Percentiles rank a stretch among this genome's conserved stretches.
phyloP scores from a whole-genome alignment of 2,888 invertebrate genomes.

The Metallyticus violacea region DNA sequence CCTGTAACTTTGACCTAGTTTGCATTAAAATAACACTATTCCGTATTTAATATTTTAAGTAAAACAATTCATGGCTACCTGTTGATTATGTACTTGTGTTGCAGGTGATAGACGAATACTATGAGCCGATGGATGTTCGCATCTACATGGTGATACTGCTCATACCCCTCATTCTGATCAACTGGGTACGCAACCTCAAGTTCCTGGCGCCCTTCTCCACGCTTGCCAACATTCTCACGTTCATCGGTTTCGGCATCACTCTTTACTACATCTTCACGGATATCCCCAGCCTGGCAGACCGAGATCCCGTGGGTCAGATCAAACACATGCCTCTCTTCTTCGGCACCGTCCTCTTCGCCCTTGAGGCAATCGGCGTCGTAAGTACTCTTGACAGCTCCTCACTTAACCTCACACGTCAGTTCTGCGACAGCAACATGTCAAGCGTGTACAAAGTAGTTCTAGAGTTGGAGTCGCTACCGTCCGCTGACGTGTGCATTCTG shows the following conservation, averaged over 20 bases:
- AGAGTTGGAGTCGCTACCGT: background rate
- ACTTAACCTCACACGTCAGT: background rate
- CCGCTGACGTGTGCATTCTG: no score
- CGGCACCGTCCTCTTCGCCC: constrained; percentile 92
- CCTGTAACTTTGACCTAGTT: background rate
- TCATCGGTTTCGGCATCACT: constrained; percentile 80
- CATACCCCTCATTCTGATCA: constrained; percentile 64
- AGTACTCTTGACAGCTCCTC: constrained; percentile 43
- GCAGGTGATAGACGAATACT: constrained; percentile 50
- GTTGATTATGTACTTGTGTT: background rate
- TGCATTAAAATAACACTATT: no score
- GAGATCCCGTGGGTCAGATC: constrained; percentile 61
- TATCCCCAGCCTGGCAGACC: constrained; percentile 60
- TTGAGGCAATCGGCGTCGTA: constrained; percentile 92
- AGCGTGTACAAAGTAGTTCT: background rate
- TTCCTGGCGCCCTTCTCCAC: constrained; percentile 87
- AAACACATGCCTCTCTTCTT: constrained; percentile 86
- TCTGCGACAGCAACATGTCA: background rate
- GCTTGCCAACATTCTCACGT: constrained; percentile 80
- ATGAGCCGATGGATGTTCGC: constrained; percentile 45
- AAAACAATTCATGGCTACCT: background rate
- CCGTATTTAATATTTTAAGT: background rate
- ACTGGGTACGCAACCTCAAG: constrained; percentile 81
- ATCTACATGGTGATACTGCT: constrained; percentile 41
- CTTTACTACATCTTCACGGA: constrained; percentile 80